Evolutionary conservation across 2,888 invertebrate genomes (phyloP).

Genomic region (Oscheius onirici): DNA sequence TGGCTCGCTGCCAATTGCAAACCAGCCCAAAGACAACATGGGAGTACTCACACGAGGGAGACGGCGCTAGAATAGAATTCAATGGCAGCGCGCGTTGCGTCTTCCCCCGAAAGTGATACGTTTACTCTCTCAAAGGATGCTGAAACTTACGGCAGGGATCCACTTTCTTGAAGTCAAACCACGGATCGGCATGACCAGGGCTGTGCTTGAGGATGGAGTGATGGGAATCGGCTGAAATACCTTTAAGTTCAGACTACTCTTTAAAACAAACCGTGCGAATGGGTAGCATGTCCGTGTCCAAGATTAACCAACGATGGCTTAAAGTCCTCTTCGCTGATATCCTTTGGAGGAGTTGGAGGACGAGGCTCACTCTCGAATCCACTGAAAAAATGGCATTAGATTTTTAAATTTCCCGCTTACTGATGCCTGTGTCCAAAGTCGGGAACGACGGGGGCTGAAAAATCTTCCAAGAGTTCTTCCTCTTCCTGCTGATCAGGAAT

Average conservation of each 20-base stretch:
- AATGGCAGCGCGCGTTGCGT: slow-evolving; percentile 2
- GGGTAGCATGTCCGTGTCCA: slow-evolving; percentile 52
- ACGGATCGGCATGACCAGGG: slow-evolving; percentile 42
- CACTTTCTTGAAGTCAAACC: slow-evolving; percentile 62
- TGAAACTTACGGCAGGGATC: slow-evolving; percentile 58
- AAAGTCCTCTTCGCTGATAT: slow-evolving; percentile 60
- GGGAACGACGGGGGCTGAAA: not conserved
- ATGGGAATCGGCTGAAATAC: slow-evolving; percentile 37
- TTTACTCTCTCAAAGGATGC: not conserved
- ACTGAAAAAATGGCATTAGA: slow-evolving; percentile 29
- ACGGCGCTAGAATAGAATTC: slow-evolving; percentile 7
- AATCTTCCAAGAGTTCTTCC: slow-evolving; percentile 9
- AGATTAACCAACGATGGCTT: slow-evolving; percentile 61
- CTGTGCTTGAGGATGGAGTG: slow-evolving; percentile 62
- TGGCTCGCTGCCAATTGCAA: slow-evolving; percentile 32
- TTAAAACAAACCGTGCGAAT: slow-evolving; percentile 14
- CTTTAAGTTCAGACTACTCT: not conserved
- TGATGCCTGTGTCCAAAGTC: not conserved
- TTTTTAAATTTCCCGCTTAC: not conserved
- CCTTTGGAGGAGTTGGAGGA: slow-evolving; percentile 68
- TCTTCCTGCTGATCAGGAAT: slow-evolving; percentile 37
- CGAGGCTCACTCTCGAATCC: slow-evolving; percentile 59
- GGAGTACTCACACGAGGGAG: slow-evolving; percentile 8
- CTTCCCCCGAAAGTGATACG: not conserved
- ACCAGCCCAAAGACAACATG: slow-evolving; percentile 31